Evolutionary conservation across 2,888 invertebrate genomes (phyloP).

Genomic region (Synergus gifuensis): DNA sequence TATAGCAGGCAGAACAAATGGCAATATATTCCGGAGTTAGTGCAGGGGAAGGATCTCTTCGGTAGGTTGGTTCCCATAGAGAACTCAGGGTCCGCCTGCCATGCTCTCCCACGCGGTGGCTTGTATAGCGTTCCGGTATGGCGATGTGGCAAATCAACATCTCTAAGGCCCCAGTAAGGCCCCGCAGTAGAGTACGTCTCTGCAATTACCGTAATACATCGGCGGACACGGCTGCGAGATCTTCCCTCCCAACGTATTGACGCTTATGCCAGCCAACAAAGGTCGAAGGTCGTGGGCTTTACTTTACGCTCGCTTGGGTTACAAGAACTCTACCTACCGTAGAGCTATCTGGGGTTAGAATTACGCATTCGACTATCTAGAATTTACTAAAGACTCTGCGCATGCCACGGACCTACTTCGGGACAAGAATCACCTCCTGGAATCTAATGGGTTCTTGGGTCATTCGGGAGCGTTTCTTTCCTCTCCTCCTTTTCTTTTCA

Average conservation of each 20-base stretch:
- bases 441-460: constrained; percentile 1
- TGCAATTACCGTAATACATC: constrained; percentile 73
- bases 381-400: constrained; percentile 25
- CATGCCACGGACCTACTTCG: not conserved
- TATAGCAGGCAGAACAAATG: constrained; percentile 74
- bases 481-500: not conserved
- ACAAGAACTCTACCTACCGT: constrained; percentile 34
- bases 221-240: constrained; percentile 65
- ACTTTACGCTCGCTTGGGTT: constrained; percentile 52
- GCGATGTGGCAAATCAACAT: constrained; percentile 63
- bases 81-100: constrained; percentile 48
- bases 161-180: constrained; percentile 46
- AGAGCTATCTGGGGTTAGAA: constrained; percentile 13
- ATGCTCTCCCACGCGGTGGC: constrained; percentile 73
- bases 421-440: constrained; percentile 12
- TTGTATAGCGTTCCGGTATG: constrained; percentile 63
- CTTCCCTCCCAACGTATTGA: constrained; percentile 52
- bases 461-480: not conserved
- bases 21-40: constrained; percentile 71
- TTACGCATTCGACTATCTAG: constrained; percentile 38
- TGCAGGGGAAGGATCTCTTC: constrained; percentile 52
- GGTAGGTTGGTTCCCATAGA: constrained; percentile 59
- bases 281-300: constrained; percentile 53
- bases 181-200: constrained; percentile 61
- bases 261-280: constrained; percentile 44